Base-by-base conservation (phyloP, 2,113 vertebrate genomes). In the Megaleporinus macrocephalus region DNA sequence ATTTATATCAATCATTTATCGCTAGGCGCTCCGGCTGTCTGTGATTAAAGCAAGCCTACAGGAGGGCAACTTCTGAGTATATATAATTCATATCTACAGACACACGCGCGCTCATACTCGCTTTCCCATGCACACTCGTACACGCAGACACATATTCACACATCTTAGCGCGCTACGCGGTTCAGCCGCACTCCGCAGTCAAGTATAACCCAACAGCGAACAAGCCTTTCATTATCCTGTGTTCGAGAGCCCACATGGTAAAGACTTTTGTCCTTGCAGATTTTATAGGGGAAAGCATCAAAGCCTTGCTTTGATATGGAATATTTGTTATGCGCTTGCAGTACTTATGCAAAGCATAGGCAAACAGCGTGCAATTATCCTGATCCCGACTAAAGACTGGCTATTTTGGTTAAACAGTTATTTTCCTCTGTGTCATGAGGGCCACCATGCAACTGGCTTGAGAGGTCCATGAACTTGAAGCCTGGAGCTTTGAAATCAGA, bases 1-100 rank as follows among this genome's bases (percentile, higher is more conserved):
- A 92, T 94, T 94, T 94, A 90, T 91, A 94, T 94, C 92, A 94
- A 93, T 94, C 93, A 94, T 94, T 93, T 90, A 94, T 93, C 92
- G 91, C 90, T 82, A 84, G 88, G 90, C 90, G 91, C 89, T 77
- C 87, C 89, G 91, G 88, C 90, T 92, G 88, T 87, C 89, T 91
- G 91, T 94, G 93, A 94, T 94, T 94, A 95, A 93, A 92, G 91
- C 91, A 85, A 82, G 84, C 82, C 91, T 90, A 77, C 91, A 90
- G 88, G 88, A 91, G 89, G 88, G 86, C 87, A 90, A 89, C 90
- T 89, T 92, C 89, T 92, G 88, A 92, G 91, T 88, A 93, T 94
- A 87, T 92, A 92, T 93, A 91, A 93, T 94, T 93, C 90, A 93
- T 92, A 90, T 82, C 83, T 88, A 83, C 76, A 88, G 87, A 89